These are phyloP conservation scores for Phoxinus phoxinus DNA, from an alignment of 2,113 vertebrate species.

Conservation along the genomic window DNA sequence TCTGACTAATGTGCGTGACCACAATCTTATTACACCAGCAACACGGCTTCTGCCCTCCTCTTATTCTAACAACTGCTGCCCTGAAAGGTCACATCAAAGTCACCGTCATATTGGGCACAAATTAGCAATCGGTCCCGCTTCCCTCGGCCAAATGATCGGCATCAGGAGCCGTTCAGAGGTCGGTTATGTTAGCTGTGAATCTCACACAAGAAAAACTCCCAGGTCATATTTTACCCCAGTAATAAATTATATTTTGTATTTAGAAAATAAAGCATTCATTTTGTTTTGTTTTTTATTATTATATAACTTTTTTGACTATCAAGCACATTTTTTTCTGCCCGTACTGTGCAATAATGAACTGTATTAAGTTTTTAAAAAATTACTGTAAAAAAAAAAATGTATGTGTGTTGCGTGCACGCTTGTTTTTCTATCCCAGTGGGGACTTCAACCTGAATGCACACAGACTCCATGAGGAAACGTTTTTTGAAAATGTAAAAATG, in stretches of 20 bases:
- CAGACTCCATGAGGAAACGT: too few relatives aligned
- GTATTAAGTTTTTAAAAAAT: too few relatives aligned
- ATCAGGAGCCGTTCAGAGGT: not conserved
- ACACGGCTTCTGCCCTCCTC: not conserved
- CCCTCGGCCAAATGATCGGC: not conserved
- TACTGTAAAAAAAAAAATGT: too few relatives aligned
- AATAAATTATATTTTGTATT: not conserved
- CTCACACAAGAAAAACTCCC: not conserved
- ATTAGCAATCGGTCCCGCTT: not conserved
- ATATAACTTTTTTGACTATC: not conserved
- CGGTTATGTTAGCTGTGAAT: not conserved
- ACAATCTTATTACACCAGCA: not conserved
- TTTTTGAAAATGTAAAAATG: too few relatives aligned
- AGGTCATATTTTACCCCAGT: not conserved
- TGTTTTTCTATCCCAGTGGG: too few relatives aligned
- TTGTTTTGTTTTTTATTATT: not conserved
- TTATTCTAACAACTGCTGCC: not conserved
- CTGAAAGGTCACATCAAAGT: conserved; percentile 1
- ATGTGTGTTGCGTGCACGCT: too few relatives aligned
- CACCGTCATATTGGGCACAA: not conserved
- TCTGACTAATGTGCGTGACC: not conserved
- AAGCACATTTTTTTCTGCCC: not conserved
- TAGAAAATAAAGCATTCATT: not conserved
- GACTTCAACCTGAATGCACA: too few relatives aligned
- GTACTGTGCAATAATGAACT: not conserved